Base-by-base conservation (phyloP, 2,888 invertebrate species). In the Oeneis ivallda region DNA sequence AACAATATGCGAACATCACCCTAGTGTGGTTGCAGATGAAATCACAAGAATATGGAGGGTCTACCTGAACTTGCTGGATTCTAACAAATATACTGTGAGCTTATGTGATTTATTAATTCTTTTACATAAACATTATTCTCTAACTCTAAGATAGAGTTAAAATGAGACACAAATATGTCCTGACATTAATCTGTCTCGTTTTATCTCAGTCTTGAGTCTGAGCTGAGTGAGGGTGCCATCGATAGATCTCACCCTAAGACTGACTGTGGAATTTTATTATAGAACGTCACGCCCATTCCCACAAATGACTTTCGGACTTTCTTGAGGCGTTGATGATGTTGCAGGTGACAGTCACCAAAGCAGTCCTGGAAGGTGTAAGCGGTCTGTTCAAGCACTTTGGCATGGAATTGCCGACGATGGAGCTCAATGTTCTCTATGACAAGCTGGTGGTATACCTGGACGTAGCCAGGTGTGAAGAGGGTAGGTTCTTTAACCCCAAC, bases 1-100 rank as follows among this genome's bases (percentile, higher is more conserved):
- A 37, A 76, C 79, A 4, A 78, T 89, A 59, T 84, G 85, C 39
- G 81, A 82, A 41, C 68, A 79, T 13, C 80, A 81, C 2, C 86
- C 86, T 0, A 81, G 79, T 2, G 47, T 66, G 0, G 76, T 87
- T 0, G 70, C 73, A 0, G 77, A 79, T 0, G 71, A 83, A 0
- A 69, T 71, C 4, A 72, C 63, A 0, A 76, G 69, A 15, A 75
- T 88, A 41, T 87, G 86, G 87, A 68, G 85, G 8, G 77, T 79
- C 0, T 86, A 77, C 39, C 70, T 86, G 0, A 81, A 79, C 26
- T 68, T 85, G 54, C 63, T 89, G 17, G 81, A 80, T 2, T 72
- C 72, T 0, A 77, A 74, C 9, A 84, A 80, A 34, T 79, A 79
- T 8, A 78, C 83, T 17, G 87, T 86, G 66, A 75, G 79, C 74